Evolutionary conservation across 2,888 invertebrate species (phyloP).

Genomic region (Diachrysia chrysitis): DNA sequence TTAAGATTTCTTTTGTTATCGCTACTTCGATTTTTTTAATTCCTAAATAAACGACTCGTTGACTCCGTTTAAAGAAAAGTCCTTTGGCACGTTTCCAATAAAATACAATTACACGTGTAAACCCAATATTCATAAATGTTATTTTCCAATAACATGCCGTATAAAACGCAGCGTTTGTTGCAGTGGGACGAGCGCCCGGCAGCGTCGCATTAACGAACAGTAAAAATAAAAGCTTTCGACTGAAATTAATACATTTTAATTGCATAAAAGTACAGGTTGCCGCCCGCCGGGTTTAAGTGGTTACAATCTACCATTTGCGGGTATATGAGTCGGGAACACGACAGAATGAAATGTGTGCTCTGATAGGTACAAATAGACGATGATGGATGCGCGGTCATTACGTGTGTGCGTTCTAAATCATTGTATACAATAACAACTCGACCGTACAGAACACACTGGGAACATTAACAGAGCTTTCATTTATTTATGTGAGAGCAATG

Average conservation of each 20-base stretch:
- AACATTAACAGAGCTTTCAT: conserved; percentile 47
- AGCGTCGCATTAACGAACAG: conserved; percentile 65
- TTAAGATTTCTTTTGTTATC: conserved; percentile 41
- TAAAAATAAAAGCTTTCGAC: conserved; percentile 74
- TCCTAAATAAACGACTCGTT: conserved; percentile 29
- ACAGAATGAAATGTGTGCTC: conserved; percentile 56
- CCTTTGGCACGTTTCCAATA: conserved; percentile 20
- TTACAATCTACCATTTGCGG: conserved; percentile 60
- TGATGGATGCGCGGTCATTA: conserved; percentile 59
- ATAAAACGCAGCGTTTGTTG: conserved; percentile 52
- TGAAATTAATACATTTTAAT: conserved; percentile 82
- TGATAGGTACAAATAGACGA: conserved; percentile 57
- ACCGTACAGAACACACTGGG: conserved; percentile 35
- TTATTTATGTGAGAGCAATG: conserved; percentile 44
- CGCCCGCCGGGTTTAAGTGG: conserved; percentile 66
- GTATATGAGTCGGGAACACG: conserved; percentile 51
- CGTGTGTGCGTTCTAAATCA: conserved; percentile 52
- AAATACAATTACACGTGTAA: conserved; percentile 50
- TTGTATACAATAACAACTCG: conserved; percentile 47
- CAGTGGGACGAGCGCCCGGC: conserved; percentile 48
- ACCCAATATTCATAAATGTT: conserved; percentile 52
- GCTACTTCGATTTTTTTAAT: conserved; percentile 37
- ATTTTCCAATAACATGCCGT: conserved; percentile 59
- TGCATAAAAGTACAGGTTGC: conserved; percentile 74
- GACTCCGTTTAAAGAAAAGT: conserved; percentile 28